phyloP scores from a whole-genome alignment of 2,888 invertebrate genomes.

The Philhelius pedissequus region DNA sequence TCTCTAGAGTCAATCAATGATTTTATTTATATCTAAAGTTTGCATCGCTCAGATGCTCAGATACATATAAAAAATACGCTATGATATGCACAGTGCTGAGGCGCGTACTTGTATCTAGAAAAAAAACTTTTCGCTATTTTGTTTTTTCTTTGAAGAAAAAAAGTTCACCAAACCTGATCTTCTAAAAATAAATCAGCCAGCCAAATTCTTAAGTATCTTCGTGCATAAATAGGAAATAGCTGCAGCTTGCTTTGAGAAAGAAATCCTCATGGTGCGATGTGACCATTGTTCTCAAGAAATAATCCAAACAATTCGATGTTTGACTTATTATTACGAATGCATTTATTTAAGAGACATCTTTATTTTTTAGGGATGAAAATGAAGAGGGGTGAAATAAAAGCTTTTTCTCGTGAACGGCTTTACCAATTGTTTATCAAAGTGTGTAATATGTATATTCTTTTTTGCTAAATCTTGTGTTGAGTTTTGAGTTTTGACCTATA shows the following conservation, averaged over 20 bases:
- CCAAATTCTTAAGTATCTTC: neutral
- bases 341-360: no score
- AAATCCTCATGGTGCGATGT: neutral
- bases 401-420: no score
- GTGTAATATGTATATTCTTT: no score
- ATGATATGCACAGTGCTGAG: constrained; percentile 18
- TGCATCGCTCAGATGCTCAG: constrained; percentile 8
- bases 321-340: no score
- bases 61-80: constrained; percentile 20
- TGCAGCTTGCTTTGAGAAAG: neutral
- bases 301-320: neutral
- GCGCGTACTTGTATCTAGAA: neutral
- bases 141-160: constrained; percentile 33
- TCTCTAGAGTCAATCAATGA: constrained; percentile 18
- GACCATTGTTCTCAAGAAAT: neutral
- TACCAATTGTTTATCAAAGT: no score
- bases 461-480: no score
- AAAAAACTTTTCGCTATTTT: constrained; percentile 8
- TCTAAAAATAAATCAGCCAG: constrained; percentile 57
- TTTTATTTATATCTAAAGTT: constrained; percentile 53
- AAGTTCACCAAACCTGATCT: constrained; percentile 53
- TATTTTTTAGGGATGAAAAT: no score
- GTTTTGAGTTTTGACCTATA: no score
- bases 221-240: constrained; percentile 4
- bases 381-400: no score